phyloP scores from a whole-genome alignment of 2,113 vertebrate species.

The Tragelaphus imberbis region DNA sequence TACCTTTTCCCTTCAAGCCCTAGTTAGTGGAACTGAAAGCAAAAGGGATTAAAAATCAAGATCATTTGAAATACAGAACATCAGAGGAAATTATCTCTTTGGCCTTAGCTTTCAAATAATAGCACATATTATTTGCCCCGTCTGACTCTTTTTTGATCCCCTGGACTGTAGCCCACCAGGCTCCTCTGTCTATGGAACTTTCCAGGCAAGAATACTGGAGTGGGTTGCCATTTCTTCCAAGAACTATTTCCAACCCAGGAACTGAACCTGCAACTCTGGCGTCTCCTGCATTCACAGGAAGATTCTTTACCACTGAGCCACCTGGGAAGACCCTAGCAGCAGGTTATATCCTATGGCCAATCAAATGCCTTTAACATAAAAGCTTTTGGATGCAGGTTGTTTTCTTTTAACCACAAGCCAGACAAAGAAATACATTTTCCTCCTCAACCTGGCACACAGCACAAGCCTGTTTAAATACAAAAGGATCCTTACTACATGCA shows the following conservation, averaged over 20 bases:
- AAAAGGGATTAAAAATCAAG: neutral
- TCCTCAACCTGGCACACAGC: neutral
- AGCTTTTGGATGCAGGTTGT: neutral
- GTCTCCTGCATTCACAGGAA: neutral
- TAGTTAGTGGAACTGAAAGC: neutral
- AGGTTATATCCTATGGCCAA: neutral
- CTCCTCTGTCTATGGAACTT: neutral
- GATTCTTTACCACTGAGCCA: neutral
- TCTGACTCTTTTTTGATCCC: neutral
- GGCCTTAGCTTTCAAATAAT: neutral
- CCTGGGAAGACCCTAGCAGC: neutral
- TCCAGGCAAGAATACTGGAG: neutral
- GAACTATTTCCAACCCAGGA: neutral
- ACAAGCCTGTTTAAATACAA: neutral
- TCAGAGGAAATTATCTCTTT: neutral
- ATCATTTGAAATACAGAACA: neutral
- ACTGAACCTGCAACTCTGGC: neutral
- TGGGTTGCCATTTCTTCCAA: neutral
- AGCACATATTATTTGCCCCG: neutral
- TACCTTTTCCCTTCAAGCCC: neutral
- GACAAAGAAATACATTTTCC: neutral
- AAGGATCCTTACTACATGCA: neutral
- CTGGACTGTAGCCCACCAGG: neutral
- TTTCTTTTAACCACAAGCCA: neutral
- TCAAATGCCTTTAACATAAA: neutral